Evolutionary conservation across 2,797 vertebrate species (phyloP).

Genomic region (Todus mexicanus): DNA sequence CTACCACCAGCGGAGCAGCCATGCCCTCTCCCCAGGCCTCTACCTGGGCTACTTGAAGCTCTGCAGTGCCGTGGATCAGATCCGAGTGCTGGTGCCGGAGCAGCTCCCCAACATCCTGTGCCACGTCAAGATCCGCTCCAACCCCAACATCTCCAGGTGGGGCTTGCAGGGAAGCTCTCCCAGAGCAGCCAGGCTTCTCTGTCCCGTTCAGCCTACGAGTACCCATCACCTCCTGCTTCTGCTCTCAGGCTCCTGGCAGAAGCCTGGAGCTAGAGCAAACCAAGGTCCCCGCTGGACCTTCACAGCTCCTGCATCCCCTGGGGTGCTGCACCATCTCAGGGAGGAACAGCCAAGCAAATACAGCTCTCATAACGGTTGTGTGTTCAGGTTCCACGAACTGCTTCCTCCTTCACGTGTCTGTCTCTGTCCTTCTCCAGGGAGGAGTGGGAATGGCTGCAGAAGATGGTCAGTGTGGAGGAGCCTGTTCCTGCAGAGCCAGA

Average conservation of each 20-base stretch:
- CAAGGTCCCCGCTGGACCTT: neutral
- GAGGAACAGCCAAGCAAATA: neutral
- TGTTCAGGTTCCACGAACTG: accelerated
- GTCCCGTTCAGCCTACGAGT: neutral
- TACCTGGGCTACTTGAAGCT: constrained; percentile 93
- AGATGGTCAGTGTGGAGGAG: constrained; percentile 79
- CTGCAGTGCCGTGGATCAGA: constrained; percentile 91
- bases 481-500: constrained; percentile 72
- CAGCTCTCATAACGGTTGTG: accelerated
- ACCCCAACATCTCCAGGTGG: constrained; percentile 88
- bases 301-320: neutral
- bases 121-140: constrained; percentile 88
- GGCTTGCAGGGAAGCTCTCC: neutral
- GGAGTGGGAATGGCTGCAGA: constrained; percentile 92
- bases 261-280: neutral
- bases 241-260: neutral
- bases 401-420: neutral
- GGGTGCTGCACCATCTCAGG: neutral
- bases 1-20: constrained; percentile 86
- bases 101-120: constrained; percentile 88
- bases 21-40: constrained; percentile 81
- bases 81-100: constrained; percentile 87
- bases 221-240: neutral
- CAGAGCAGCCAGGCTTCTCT: neutral
- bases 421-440: constrained; percentile 74